Conservation (phyloP, 2,113 vertebrate genomes). For the Heterochromis multidens region DNA sequence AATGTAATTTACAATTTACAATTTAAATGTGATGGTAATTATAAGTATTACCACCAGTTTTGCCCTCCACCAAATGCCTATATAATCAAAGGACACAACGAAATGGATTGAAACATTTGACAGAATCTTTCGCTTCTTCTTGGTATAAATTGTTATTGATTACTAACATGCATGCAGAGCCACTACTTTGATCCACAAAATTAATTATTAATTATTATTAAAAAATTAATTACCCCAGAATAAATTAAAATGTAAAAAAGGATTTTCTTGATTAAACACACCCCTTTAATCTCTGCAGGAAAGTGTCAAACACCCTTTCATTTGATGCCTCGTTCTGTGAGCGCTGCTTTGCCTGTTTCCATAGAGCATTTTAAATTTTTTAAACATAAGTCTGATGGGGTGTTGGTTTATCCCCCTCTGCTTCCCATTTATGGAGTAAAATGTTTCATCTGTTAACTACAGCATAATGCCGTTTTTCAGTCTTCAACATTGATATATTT, state of each 20-base stretch:
- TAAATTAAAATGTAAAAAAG: background rate
- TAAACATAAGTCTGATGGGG: background rate
- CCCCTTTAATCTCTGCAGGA: background rate
- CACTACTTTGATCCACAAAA: background rate
- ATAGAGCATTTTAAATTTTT: background rate
- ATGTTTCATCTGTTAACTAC: background rate
- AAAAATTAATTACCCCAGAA: conserved; percentile 8
- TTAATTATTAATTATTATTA: background rate
- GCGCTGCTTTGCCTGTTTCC: background rate
- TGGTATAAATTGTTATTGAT: background rate
- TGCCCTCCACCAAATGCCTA: no score
- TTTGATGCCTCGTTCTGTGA: background rate
- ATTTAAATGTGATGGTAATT: background rate
- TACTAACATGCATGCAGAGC: background rate
- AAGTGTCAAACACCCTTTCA: background rate
- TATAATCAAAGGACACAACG: background rate
- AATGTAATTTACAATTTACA: background rate
- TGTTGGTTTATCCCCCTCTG: background rate
- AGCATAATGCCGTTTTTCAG: background rate
- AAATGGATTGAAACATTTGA: background rate
- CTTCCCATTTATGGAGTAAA: background rate
- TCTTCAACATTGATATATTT: background rate
- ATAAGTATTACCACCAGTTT: background rate
- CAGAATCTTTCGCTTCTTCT: background rate
- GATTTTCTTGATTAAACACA: background rate